phyloP scores from a whole-genome alignment of 1,140 invertebrate species.

The Amyelois transitella region DNA sequence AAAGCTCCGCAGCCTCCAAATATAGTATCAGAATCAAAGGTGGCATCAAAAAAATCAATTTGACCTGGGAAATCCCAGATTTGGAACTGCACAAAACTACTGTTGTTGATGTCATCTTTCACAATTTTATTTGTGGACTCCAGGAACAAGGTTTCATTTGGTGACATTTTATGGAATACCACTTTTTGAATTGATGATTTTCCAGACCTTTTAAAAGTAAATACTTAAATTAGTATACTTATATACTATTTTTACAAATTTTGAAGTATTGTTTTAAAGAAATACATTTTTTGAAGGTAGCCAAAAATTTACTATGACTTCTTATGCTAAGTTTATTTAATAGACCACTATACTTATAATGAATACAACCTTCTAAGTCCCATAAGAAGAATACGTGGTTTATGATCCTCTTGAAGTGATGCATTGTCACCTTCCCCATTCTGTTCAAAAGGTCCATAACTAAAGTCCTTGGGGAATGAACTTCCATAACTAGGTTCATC shows the following conservation, averaged over 20 bases:
- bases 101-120: constrained; percentile 97
- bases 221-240: neutral
- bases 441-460: constrained; percentile 88
- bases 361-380: constrained; percentile 87
- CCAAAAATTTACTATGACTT: no score
- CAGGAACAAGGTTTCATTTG: constrained; percentile 99
- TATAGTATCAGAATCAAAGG: constrained; percentile 96
- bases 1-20: constrained; percentile 96
- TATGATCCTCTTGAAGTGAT: constrained; percentile 80
- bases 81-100: constrained; percentile 99
- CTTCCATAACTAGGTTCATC: constrained; percentile 82
- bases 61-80: constrained; percentile 99
- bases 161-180: constrained; percentile 99
- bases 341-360: neutral
- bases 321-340: no score
- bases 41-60: constrained; percentile 97
- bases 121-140: constrained; percentile 99
- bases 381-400: constrained; percentile 96
- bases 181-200: constrained; percentile 99
- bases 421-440: constrained; percentile 77
- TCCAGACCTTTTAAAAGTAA: constrained; percentile 85
- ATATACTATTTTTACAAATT: no score
- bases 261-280: neutral
- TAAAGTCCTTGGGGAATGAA: constrained; percentile 95
- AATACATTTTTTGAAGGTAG: neutral